phyloP scores from a whole-genome alignment of 1,140 invertebrate genomes.

The Colletes latitarsis region DNA sequence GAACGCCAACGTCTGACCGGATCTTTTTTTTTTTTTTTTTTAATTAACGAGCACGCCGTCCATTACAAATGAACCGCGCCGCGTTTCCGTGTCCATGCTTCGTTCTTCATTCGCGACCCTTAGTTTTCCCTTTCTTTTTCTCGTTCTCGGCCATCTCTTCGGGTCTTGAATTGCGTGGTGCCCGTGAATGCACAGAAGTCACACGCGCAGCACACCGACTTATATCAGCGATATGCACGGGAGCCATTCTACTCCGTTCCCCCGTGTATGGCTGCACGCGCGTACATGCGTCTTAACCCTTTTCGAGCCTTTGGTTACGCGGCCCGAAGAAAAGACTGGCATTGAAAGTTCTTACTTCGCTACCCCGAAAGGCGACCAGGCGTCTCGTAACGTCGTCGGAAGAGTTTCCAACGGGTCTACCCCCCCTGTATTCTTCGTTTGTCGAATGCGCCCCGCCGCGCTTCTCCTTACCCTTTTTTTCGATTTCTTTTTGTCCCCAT shows the following conservation, averaged over 20 bases:
- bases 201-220: too few relatives aligned
- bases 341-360: slow-evolving; percentile 65
- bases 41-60: slow-evolving; percentile 73
- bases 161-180: background rate
- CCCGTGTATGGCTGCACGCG: background rate
- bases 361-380: slow-evolving; percentile 46
- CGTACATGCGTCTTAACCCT: slow-evolving; percentile 35
- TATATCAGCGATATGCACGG: background rate
- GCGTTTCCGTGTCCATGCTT: slow-evolving; percentile 48
- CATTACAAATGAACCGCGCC: slow-evolving; percentile 71
- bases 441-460: slow-evolving; percentile 13
- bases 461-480: background rate
- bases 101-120: slow-evolving; percentile 10
- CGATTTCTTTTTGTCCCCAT: too few relatives aligned
- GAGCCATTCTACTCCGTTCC: slow-evolving; percentile 8
- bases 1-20: slow-evolving; percentile 27
- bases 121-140: background rate
- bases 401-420: slow-evolving; percentile 26
- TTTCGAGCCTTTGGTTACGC: slow-evolving; percentile 35
- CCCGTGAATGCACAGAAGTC: slow-evolving; percentile 6
- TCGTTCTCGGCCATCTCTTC: slow-evolving; percentile 7
- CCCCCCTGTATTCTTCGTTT: background rate
- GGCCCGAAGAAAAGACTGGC: slow-evolving; percentile 29
- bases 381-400: slow-evolving; percentile 35
- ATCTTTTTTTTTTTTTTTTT: slow-evolving; percentile 58